Percentiles rank a stretch among this genome's conserved stretches.
Evolutionary conservation across 2,797 vertebrate genomes (phyloP).

Genomic region (Sebastolobus altivelis): DNA sequence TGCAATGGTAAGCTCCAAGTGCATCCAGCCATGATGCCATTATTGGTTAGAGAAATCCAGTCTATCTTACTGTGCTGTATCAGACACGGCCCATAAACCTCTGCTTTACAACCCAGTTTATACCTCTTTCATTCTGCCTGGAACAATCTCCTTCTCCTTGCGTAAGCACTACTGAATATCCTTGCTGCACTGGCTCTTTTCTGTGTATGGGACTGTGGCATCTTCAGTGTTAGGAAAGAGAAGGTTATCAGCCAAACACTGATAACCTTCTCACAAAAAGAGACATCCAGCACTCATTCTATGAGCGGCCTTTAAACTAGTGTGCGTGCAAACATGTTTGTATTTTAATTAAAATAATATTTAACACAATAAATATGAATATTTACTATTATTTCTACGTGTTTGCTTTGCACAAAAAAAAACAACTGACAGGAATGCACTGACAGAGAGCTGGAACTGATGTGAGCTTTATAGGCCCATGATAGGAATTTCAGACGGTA

Average conservation of each 20-base stretch:
- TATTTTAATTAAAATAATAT: neutral
- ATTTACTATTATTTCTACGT: neutral
- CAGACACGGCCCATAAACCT: slow-evolving; percentile 72
- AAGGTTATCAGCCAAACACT: slow-evolving; percentile 16
- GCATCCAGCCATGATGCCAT: slow-evolving; percentile 40
- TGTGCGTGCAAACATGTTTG: neutral
- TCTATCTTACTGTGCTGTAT: slow-evolving; percentile 58
- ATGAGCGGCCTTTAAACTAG: neutral
- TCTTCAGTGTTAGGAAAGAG: slow-evolving; percentile 10
- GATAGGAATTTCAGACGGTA: slow-evolving; percentile 9
- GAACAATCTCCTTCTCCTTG: slow-evolving; percentile 53
- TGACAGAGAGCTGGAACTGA: slow-evolving; percentile 8
- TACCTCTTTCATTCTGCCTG: slow-evolving; percentile 52
- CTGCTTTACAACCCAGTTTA: slow-evolving; percentile 73
- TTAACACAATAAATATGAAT: neutral
- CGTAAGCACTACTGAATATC: slow-evolving; percentile 48
- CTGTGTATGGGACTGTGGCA: slow-evolving; percentile 16
- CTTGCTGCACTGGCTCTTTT: slow-evolving; percentile 14
- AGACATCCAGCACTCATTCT: neutral
- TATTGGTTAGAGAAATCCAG: slow-evolving; percentile 46
- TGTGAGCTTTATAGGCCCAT: neutral
- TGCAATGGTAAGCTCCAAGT: slow-evolving; percentile 16
- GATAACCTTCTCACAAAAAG: neutral
- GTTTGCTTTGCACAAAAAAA: neutral
- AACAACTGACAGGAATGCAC: neutral